These are phyloP conservation scores for Emydocephalus ijimae DNA, from an alignment of 2,113 vertebrate genomes.

Conservation along the genomic window DNA sequence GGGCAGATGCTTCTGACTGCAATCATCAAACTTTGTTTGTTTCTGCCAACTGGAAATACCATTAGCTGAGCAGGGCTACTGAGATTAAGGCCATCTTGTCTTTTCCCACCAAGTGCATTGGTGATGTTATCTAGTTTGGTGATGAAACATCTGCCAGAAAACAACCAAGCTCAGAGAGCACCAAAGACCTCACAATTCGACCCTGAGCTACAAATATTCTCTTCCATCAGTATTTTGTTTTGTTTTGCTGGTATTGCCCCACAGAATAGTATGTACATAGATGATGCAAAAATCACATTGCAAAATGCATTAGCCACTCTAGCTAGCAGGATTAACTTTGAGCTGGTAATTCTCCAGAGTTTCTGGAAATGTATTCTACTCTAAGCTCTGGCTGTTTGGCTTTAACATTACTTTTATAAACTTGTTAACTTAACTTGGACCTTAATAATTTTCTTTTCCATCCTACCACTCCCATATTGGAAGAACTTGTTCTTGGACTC, in stretches of 20 bases:
- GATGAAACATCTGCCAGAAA: not conserved
- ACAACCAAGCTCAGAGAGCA: not conserved
- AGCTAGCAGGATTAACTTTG: not conserved
- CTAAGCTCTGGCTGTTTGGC: not conserved
- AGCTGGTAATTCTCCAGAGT: not conserved
- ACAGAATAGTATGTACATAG: not conserved
- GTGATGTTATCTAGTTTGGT: not conserved
- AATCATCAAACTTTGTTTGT: not conserved
- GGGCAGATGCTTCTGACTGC: not conserved
- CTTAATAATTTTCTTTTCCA: not conserved
- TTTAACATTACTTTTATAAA: not conserved
- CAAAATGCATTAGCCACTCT: not conserved
- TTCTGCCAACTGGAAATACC: not conserved
- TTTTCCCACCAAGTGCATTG: not conserved
- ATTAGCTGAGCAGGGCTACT: not conserved
- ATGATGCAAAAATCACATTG: not conserved
- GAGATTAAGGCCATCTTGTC: not conserved
- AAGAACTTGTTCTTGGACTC: not conserved
- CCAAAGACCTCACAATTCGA: not conserved
- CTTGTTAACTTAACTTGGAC: not conserved
- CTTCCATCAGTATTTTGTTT: not conserved
- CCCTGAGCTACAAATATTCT: not conserved
- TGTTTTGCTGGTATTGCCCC: not conserved
- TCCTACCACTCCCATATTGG: not conserved
- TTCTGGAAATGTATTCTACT: not conserved